Evolutionary conservation across 2,888 invertebrate species (phyloP).

Genomic region (Lasioglossum calceatum): DNA sequence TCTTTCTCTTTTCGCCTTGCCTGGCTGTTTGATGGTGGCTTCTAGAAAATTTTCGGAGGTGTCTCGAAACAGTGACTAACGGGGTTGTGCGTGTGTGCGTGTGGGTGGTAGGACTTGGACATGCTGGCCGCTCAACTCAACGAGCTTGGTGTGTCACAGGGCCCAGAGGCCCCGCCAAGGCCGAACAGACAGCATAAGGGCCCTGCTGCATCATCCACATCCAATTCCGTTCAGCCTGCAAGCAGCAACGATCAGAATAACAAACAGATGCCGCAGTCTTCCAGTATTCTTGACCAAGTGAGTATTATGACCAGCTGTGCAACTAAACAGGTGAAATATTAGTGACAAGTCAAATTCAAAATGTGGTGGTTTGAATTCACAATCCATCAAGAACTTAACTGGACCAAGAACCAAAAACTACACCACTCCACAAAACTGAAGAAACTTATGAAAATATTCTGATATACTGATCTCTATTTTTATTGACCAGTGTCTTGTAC

Average conservation of each 20-base stretch:
- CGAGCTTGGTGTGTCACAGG: constrained; percentile 93
- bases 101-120: constrained; percentile 94
- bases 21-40: constrained; percentile 67
- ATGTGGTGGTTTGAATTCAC: neutral
- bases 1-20: constrained; percentile 63
- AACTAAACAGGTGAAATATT: neutral
- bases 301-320: constrained; percentile 59
- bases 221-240: constrained; percentile 77
- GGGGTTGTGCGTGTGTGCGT: constrained; percentile 81
- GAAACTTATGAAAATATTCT: neutral
- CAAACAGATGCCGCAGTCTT: constrained; percentile 82
- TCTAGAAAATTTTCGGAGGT: constrained; percentile 65
- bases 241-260: constrained; percentile 81
- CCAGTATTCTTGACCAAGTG: constrained; percentile 83
- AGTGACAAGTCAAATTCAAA: neutral
- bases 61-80: constrained; percentile 80
- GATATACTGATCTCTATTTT: neutral
- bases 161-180: constrained; percentile 90
- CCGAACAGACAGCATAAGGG: constrained; percentile 82
- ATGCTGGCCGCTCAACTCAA: constrained; percentile 97
- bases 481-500: neutral
- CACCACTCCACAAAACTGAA: neutral
- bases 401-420: neutral
- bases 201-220: constrained; percentile 75
- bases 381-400: neutral